Evolutionary conservation across 2,888 invertebrate species (phyloP).

Genomic region (Pyralis farinalis): DNA sequence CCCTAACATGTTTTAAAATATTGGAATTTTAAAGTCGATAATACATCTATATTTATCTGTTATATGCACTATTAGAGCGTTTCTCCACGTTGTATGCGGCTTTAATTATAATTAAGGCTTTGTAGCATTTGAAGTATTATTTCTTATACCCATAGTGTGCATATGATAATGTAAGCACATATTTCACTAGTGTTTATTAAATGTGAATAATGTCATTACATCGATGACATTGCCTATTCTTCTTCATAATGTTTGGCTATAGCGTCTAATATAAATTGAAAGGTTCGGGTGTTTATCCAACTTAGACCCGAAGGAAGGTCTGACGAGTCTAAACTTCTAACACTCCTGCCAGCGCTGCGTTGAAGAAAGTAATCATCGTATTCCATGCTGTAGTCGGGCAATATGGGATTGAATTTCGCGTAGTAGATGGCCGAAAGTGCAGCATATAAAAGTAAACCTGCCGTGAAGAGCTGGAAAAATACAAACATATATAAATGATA

Average conservation of each 20-base stretch:
- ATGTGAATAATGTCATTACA: too few relatives aligned
- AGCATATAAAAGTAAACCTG: conserved; percentile 89
- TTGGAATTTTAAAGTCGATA: too few relatives aligned
- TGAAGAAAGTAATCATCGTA: conserved; percentile 88
- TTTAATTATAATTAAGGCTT: too few relatives aligned
- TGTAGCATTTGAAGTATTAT: too few relatives aligned
- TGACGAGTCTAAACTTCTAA: conserved; percentile 56
- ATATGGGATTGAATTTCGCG: conserved; percentile 91
- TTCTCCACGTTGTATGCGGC: too few relatives aligned
- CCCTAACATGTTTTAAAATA: too few relatives aligned
- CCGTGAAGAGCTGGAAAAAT: conserved; percentile 87
- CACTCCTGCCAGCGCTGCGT: conserved; percentile 80
- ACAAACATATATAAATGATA: too few relatives aligned
- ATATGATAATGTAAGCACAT: too few relatives aligned
- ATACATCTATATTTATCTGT: too few relatives aligned
- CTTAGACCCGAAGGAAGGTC: conserved; percentile 65
- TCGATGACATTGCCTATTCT: conserved; percentile 26
- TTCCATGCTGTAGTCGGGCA: conserved; percentile 88
- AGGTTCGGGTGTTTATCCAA: conserved; percentile 82
- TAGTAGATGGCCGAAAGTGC: conserved; percentile 93
- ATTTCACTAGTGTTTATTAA: too few relatives aligned
- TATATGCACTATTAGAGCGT: too few relatives aligned
- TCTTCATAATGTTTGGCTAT: conserved; percentile 59
- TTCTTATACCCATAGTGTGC: too few relatives aligned
- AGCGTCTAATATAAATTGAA: conserved; percentile 85